These are phyloP conservation scores for Drosophila biarmipes DNA, from an alignment of 1,140 invertebrate genomes.

Conservation along the genomic window DNA sequence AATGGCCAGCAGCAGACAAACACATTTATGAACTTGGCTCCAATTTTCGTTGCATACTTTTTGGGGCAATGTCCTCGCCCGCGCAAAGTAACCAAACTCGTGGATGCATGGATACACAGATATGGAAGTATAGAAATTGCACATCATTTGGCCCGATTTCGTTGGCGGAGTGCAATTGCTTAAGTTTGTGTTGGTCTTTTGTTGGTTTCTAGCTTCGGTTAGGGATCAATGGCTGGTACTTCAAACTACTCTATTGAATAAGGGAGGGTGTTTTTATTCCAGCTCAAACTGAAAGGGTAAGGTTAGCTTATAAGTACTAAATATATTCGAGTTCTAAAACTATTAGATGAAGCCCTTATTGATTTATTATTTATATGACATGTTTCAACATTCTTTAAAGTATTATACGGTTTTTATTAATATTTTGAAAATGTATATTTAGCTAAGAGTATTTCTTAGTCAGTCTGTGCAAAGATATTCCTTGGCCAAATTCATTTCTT, in stretches of 20 bases:
- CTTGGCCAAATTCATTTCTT: constrained; percentile 15
- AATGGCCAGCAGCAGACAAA: constrained; percentile 35
- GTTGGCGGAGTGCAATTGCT: constrained; percentile 49
- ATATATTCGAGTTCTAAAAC: neutral
- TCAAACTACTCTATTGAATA: constrained; percentile 4
- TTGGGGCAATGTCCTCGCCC: constrained; percentile 77
- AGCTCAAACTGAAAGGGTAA: neutral
- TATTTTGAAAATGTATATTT: no score
- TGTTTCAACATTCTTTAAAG: no score
- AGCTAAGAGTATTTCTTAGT: neutral
- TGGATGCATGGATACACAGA: neutral
- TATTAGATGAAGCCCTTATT: no score
- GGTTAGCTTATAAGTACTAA: neutral
- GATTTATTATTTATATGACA: no score
- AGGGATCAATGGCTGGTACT: constrained; percentile 5
- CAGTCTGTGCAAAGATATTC: neutral
- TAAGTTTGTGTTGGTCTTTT: constrained; percentile 50
- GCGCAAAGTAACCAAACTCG: constrained; percentile 19
- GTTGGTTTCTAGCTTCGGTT: constrained; percentile 43
- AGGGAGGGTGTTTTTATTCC: no score
- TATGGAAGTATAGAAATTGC: constrained; percentile 46
- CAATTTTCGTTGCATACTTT: constrained; percentile 71
- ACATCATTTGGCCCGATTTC: constrained; percentile 79
- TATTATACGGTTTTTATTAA: no score
- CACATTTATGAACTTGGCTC: constrained; percentile 66